Evolutionary conservation across 2,888 invertebrate genomes (phyloP), one percentile per base, ranked within the genome.

Genomic region (Xestia ashworthii): DNA sequence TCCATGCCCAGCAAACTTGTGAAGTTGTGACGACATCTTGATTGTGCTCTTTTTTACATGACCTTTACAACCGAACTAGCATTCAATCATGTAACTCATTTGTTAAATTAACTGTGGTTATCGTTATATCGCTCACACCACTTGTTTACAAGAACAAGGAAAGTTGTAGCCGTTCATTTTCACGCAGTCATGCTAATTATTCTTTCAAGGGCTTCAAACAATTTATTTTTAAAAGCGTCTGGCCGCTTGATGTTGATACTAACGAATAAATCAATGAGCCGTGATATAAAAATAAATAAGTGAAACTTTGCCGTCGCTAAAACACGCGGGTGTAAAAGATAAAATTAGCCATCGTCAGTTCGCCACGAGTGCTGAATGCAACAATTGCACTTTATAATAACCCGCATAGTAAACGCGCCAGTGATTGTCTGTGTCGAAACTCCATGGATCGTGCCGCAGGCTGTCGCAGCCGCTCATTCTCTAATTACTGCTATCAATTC

Each of bases 341-440:
- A 85, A 88, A 92, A 92, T 89, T 87, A 85, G 78, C 85, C 84
- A 88, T 88, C 83, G 89, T 88, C 90, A 93, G 91, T 89, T 83
- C 89, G 90, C 89, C 83, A 84, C 87, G 89, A 93, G 91, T 93
- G 93, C 92, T 86, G 89, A 93, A 93, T 93, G 93, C 93, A 93
- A 93, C 89, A 86, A 89, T 88, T 92, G 91, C 93, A 91, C 89
- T 90, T 92, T 90, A 93, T 95, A 95, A 95, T 94, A 92, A 95
- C 96, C 96, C 96, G 96, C 96, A 96, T 96, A 93, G 93, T 92
- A 88, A 92, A 89, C 90, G 90, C 90, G 89, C 90, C 91, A 90
- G 90, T 89, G 93, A 93, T 94, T 93, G 92, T 91, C 89, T 88
- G 87, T 94, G 91, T 91, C 90, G 93, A 91, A 93, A 93, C 92